A percentile compares a stretch with the other conserved stretches of the same genome.
phyloP scores from a whole-genome alignment of 2,797 vertebrate species.

The Sternotherus odoratus region DNA sequence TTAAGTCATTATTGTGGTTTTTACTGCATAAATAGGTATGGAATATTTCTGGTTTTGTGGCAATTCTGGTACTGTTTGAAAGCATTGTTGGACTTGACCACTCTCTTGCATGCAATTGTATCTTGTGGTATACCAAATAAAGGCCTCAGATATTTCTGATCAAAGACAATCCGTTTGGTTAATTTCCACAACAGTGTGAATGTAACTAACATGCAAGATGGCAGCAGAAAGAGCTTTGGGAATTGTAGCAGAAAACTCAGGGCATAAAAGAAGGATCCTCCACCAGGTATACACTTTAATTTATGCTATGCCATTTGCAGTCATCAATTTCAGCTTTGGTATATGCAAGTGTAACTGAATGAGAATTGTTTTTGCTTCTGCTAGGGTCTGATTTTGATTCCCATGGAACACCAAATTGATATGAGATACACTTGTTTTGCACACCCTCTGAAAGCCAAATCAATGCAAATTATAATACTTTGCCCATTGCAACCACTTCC shows the following conservation, averaged over 20 bases:
- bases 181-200: too few species aligned
- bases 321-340: background rate
- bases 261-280: background rate
- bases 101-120: too few species aligned
- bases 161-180: too few species aligned
- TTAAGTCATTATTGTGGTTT: too few species aligned
- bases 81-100: too few species aligned
- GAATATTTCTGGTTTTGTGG: too few species aligned
- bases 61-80: too few species aligned
- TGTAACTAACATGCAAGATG: rapidly evolving
- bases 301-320: background rate
- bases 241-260: background rate
- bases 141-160: too few species aligned
- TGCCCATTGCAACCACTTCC: conserved; percentile 2
- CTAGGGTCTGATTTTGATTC: conserved; percentile 10
- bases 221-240: background rate
- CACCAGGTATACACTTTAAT: background rate
- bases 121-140: too few species aligned
- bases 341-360: background rate
- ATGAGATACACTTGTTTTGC: background rate
- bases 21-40: too few species aligned
- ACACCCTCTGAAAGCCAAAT: conserved; percentile 21
- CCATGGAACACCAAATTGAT: background rate
- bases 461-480: background rate
- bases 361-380: conserved; percentile 15